Evolutionary conservation across 1,140 invertebrate genomes (phyloP).

Genomic region (Geopemphigus sp.): DNA sequence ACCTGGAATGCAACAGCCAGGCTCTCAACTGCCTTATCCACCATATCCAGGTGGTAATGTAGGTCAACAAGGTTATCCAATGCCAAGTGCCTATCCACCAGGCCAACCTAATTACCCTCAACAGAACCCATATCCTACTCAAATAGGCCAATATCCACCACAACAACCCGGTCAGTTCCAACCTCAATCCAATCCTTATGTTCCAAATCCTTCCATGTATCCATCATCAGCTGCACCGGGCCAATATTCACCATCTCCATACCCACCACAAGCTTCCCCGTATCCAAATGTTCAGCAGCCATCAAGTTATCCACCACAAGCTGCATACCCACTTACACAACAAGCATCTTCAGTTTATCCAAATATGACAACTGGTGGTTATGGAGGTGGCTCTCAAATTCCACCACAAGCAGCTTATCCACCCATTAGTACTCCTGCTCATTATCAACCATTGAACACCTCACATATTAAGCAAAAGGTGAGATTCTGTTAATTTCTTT

Average conservation of each 20-base stretch:
- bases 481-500: conserved; percentile 32
- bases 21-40: conserved; percentile 38
- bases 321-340: conserved; percentile 33
- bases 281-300: conserved; percentile 46
- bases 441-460: conserved; percentile 45
- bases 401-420: conserved; percentile 46
- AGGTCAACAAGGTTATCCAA: conserved; percentile 50
- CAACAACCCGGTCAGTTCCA: conserved; percentile 54
- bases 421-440: conserved; percentile 43
- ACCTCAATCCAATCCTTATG: background rate
- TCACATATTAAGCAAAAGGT: conserved; percentile 37
- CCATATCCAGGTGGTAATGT: conserved; percentile 51
- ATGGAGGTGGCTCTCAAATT: conserved; percentile 6
- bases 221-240: background rate
- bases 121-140: conserved; percentile 46
- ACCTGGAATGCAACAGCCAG: conserved; percentile 51
- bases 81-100: conserved; percentile 48
- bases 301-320: conserved; percentile 47
- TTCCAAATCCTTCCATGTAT: conserved; percentile 18
- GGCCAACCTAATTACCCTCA: conserved; percentile 51
- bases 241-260: conserved; percentile 48
- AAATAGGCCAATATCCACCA: conserved; percentile 47
- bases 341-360: conserved; percentile 48
- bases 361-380: conserved; percentile 47
- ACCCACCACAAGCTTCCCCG: conserved; percentile 39